Percentiles rank a stretch among this genome's conserved stretches.
These are phyloP conservation scores for Agapostemon virescens DNA, from an alignment of 2,888 invertebrate species.

Conservation along the genomic window DNA sequence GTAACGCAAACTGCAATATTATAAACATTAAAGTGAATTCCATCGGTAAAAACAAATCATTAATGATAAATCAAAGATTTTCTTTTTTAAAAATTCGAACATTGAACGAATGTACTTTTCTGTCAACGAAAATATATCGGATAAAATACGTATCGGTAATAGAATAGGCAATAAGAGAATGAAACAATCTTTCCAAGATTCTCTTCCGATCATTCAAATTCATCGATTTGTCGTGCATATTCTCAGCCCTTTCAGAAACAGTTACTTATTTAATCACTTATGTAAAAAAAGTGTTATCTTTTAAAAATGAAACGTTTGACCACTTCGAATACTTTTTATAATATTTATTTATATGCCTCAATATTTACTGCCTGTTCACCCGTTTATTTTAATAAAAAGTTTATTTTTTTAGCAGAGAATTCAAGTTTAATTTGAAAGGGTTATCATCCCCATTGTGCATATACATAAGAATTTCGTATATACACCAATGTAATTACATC, in stretches of 20 bases:
- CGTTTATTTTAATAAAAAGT: constrained; percentile 34
- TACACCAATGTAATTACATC: constrained; percentile 36
- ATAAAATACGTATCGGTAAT: constrained; percentile 50
- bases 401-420: constrained; percentile 31
- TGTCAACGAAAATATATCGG: constrained; percentile 35
- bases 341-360: constrained; percentile 35
- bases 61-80: constrained; percentile 25
- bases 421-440: constrained; percentile 21
- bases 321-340: constrained; percentile 21
- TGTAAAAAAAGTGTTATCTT: neutral
- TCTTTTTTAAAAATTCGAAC: constrained; percentile 43
- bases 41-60: constrained; percentile 36
- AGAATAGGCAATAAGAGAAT: constrained; percentile 52
- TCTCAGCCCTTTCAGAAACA: neutral
- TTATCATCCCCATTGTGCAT: constrained; percentile 15
- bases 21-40: constrained; percentile 28
- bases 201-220: constrained; percentile 46
- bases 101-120: constrained; percentile 22
- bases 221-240: neutral
- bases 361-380: constrained; percentile 27
- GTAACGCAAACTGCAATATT: constrained; percentile 7
- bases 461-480: constrained; percentile 19
- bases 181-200: constrained; percentile 36
- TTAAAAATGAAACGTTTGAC: constrained; percentile 1
- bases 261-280: constrained; percentile 1